Evolutionary conservation across 2,797 vertebrate genomes (phyloP).

Genomic region (Eleutherodactylus coqui): DNA sequence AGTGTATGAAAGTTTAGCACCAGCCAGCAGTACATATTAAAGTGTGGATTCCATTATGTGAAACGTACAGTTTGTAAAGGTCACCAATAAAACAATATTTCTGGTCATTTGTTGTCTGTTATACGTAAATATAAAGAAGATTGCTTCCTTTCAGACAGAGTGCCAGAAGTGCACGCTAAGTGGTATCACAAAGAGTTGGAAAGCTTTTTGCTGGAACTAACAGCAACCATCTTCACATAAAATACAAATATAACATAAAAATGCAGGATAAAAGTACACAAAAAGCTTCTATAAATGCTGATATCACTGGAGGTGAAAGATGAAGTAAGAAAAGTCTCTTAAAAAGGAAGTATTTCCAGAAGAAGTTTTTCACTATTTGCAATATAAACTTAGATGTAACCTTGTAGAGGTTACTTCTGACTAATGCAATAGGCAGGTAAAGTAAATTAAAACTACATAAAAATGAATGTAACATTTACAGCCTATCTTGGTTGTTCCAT

Average conservation of each 20-base stretch:
- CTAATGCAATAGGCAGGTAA: not conserved
- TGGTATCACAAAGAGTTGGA: constrained; percentile 26
- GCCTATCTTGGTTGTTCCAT: no score
- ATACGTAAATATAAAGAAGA: constrained; percentile 44
- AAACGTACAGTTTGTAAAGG: constrained; percentile 45
- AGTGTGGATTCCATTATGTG: constrained; percentile 31
- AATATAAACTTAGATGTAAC: not conserved
- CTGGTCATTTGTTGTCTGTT: constrained; percentile 30
- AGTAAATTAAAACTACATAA: no score
- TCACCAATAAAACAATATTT: constrained; percentile 44
- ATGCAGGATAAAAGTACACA: not conserved
- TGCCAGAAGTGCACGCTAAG: constrained; percentile 27
- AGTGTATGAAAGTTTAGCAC: constrained; percentile 35
- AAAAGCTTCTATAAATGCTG: constrained; percentile 13
- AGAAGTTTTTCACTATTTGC: not conserved
- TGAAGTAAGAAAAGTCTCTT: not conserved
- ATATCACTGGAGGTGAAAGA: not conserved
- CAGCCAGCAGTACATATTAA: constrained; percentile 28
- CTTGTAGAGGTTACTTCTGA: not conserved
- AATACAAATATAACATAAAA: constrained; percentile 10
- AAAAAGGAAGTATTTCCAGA: not conserved
- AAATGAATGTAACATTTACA: no score
- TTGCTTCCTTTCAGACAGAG: constrained; percentile 30
- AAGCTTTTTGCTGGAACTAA: constrained; percentile 19
- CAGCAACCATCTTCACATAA: not conserved